Conservation (phyloP, 2,113 vertebrate genomes). For the Helogale parvula region DNA sequence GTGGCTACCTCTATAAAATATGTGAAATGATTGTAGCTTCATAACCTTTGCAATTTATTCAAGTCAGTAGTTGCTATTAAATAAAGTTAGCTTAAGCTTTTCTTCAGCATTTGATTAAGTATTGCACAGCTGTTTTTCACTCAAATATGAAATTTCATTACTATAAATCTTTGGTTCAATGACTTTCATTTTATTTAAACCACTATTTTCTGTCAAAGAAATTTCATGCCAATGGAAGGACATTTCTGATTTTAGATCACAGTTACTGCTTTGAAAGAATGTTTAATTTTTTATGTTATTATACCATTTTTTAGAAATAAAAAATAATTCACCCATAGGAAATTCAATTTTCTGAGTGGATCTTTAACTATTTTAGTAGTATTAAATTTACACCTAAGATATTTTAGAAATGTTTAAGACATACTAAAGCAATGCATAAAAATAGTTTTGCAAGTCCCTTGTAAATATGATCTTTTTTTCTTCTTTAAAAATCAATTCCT, state of each 20-base stretch:
- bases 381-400: neutral
- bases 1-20: neutral
- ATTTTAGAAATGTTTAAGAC: neutral
- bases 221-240: neutral
- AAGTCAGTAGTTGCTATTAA: neutral
- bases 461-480: neutral
- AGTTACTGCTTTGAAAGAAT: neutral
- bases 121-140: neutral
- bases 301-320: neutral
- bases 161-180: neutral
- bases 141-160: neutral
- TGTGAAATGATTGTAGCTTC: neutral
- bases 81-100: neutral
- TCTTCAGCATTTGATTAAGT: neutral
- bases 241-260: neutral
- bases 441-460: neutral
- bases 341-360: neutral
- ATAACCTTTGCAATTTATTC: neutral
- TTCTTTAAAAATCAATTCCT: neutral
- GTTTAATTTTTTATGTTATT: neutral
- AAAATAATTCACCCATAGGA: neutral
- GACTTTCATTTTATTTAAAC: conserved; percentile 34
- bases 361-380: neutral
- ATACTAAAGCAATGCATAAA: neutral
- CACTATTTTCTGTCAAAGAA: neutral